phyloP scores from a whole-genome alignment of 2,888 invertebrate genomes.

The Aricia artaxerxes region DNA sequence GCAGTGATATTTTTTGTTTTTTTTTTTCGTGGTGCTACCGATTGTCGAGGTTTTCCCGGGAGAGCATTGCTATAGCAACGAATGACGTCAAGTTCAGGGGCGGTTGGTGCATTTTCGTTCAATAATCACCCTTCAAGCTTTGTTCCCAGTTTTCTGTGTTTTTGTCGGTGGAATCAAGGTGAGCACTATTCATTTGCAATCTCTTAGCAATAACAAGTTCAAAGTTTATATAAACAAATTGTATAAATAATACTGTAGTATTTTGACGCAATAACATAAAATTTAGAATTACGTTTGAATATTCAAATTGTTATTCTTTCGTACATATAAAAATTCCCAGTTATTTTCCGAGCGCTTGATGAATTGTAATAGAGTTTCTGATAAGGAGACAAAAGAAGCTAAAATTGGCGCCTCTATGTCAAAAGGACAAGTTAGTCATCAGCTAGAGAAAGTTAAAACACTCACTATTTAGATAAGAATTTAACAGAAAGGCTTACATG shows the following conservation, averaged over 20 bases:
- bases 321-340: neutral
- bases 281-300: neutral
- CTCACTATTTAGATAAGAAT: neutral
- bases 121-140: conserved; percentile 58
- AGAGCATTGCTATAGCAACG: conserved; percentile 71
- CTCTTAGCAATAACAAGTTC: conserved; percentile 17
- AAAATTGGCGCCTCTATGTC: neutral
- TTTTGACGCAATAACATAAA: neutral
- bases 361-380: neutral
- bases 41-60: conserved; percentile 57
- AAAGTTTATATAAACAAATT: neutral
- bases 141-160: conserved; percentile 44
- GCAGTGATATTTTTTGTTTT: conserved; percentile 41
- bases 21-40: conserved; percentile 47
- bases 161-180: conserved; percentile 42
- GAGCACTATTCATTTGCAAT: conserved; percentile 30
- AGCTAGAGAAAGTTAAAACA: neutral
- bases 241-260: neutral
- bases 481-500: neutral
- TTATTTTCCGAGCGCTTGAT: neutral
- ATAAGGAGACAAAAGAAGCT: neutral
- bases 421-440: neutral
- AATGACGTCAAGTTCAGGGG: conserved; percentile 77
- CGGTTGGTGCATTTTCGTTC: conserved; percentile 77
- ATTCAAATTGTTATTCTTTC: neutral